Base-by-base conservation (phyloP, 2,797 vertebrate species). In the Pantherophis vulpinus region DNA sequence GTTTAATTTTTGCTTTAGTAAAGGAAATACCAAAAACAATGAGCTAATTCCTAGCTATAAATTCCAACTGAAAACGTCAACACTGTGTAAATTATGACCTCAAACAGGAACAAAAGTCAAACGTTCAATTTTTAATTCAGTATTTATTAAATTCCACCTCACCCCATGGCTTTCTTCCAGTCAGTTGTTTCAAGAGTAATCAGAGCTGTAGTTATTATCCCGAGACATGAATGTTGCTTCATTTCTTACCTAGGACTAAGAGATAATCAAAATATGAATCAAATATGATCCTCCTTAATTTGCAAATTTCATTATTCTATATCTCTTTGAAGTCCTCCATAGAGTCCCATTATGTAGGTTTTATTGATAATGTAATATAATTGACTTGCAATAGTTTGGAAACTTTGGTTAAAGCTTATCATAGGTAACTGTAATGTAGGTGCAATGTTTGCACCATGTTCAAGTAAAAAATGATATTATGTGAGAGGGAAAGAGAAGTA, bases 1-100 rank as follows among this genome's bases (percentile, higher is more conserved):
- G 47, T 91, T 91, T 83, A 66, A 90, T 54, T 54, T 95, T 96
- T 79, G 7, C 93, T 94, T 94, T 90, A 59, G 66, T 93, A 94
- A 95, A 92, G 70, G 51, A 61, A 92, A 86, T 86, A 56, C 74
- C 42, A 23, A 61, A 59, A 94, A 25, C 61, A 93, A 55, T 59
- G 32, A 91, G 90, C 92, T 94, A 94, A 94, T 58, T 20, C 47
- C 90, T 92, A 88, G 23, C n/a, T 2, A 8, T 58, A 0, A 90
- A 20, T 58, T 1, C 47, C 93, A 89, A 47, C 92, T 93, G 55
- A 4, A 88, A 94, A 74, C 2, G 29, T 88, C 66, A 92, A 88
- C 61, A 51, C 32, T 58, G 4, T 88, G 87, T 59, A 90, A 32
- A 66, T 58, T 47, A 55, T 2, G 0, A 90, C n/a, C 14, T 27